These are phyloP conservation scores for Nesogale talazaci DNA, from an alignment of 2,113 vertebrate species.

Conservation along the genomic window DNA sequence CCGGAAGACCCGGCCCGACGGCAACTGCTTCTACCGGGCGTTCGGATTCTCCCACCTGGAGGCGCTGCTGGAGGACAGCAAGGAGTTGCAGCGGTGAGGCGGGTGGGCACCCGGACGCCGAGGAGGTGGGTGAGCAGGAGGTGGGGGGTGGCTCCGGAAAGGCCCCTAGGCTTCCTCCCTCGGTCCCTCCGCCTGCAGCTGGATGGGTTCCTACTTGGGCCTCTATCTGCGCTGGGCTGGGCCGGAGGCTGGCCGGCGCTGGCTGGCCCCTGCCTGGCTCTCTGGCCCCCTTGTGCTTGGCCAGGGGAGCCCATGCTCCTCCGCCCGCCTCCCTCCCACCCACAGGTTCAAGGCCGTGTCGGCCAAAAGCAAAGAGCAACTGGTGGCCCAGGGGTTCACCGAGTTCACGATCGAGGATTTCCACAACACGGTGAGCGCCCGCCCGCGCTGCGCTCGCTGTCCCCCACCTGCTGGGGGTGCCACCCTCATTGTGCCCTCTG, in stretches of 20 bases:
- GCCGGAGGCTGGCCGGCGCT: not conserved
- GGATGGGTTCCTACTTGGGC: not conserved
- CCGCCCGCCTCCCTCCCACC: fast-evolving
- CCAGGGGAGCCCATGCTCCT: not conserved
- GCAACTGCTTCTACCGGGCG: slow-evolving; percentile 96
- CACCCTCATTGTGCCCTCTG: not conserved
- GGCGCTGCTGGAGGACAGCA: slow-evolving; percentile 93
- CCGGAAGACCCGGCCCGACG: slow-evolving; percentile 94
- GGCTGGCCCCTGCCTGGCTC: not conserved
- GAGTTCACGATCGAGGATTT: slow-evolving; percentile 98
- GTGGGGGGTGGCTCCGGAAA: fast-evolving
- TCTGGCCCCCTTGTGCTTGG: not conserved
- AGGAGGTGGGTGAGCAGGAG: not conserved
- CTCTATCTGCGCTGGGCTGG: not conserved
- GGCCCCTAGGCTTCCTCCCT: not conserved
- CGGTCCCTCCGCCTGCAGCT: not conserved
- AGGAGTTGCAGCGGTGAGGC: slow-evolving; percentile 92
- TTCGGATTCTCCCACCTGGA: slow-evolving; percentile 96
- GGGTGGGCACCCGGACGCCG: not conserved
- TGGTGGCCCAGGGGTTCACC: slow-evolving; percentile 95
- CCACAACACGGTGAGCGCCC: slow-evolving; percentile 92
- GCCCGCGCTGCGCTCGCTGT: fast-evolving
- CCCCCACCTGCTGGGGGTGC: not conserved
- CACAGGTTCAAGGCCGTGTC: slow-evolving; percentile 94
- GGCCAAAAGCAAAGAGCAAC: slow-evolving; percentile 94